Evolutionary conservation across 2,888 invertebrate species (phyloP), one percentile per base, ranked within the genome.

Genomic region (Agrotis exclamationis): DNA sequence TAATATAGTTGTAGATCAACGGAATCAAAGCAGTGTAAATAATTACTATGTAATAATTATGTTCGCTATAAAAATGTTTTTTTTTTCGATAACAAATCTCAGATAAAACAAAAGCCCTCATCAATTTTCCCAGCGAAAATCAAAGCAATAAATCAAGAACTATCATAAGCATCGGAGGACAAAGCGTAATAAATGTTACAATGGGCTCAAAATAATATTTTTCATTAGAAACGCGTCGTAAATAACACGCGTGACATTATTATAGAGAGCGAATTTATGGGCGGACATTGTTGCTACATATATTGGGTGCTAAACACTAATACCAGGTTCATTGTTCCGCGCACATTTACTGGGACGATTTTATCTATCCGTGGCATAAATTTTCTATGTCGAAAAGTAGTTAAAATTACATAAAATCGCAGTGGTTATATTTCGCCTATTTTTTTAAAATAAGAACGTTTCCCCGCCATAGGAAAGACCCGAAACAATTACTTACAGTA

Each of bases 201-300:
- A 74, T 79, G 62, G 71, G 70, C 62, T 72, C 63, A 74, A 85
- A 84, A 72, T 84, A 81, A 84, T 84, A 85, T 84, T 85, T 84
- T 84, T 84, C 85, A 85, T 84, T 84, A 84, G 76, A 68, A 74
- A 75, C 58, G 48, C 63, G 71, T 75, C 84, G 71, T 86, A 84
- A 84, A 84, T 84, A 86, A 75, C 70, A 56, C 48, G 67, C 56
- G 69, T 62, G 85, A 86, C 86, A 80, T 84, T 84, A 84, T 84
- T 84, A 76, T 84, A 84, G 83, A 73, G 69, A 72, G 72, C 24
- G 58, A 84, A 84, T 84, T 86, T 84, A 84, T 82, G 73, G 54
- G 67, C 73, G 78, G 67, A 62, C 56, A 68, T 53, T 68, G 67
- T 56, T 45, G 57, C 63, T 63, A 63, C 51, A 68, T 79, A 72